These are phyloP conservation scores for Sycophila texana DNA, from an alignment of 2,888 invertebrate species.

Conservation along the genomic window DNA sequence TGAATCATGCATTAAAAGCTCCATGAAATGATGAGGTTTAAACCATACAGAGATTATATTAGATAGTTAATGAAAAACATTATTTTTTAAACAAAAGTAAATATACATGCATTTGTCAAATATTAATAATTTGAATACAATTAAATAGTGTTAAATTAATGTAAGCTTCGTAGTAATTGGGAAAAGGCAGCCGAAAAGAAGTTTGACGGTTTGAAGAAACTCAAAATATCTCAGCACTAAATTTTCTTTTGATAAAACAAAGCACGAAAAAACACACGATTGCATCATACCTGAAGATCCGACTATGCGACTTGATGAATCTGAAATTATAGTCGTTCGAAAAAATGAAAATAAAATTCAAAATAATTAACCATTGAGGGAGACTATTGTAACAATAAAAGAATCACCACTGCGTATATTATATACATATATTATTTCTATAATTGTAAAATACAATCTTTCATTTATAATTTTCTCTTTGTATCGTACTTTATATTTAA, in stretches of 20 bases:
- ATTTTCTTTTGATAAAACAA: conserved; percentile 6
- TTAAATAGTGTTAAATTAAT: conserved; percentile 1
- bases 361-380: conserved; percentile 4
- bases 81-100: no score
- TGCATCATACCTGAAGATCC: conserved; percentile 58
- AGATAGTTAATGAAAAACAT: no score
- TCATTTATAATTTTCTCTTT: conserved; percentile 54
- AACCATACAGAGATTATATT: no score
- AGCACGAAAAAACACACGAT: conserved; percentile 48
- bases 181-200: not conserved
- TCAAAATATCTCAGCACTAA: conserved; percentile 16
- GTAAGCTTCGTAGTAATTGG: not conserved
- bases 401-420: conserved; percentile 55
- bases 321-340: conserved; percentile 52
- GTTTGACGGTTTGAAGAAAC: not conserved
- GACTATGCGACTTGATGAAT: conserved; percentile 50
- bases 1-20: conserved; percentile 4
- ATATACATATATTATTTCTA: conserved; percentile 63
- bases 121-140: no score
- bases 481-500: conserved; percentile 7
- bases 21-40: no score
- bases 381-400: conserved; percentile 45
- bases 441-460: conserved; percentile 55
- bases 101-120: no score
- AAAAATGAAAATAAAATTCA: conserved; percentile 41